These are phyloP conservation scores for Orestias chungarensis DNA, from an alignment of 2,797 vertebrate species.

Conservation along the genomic window DNA sequence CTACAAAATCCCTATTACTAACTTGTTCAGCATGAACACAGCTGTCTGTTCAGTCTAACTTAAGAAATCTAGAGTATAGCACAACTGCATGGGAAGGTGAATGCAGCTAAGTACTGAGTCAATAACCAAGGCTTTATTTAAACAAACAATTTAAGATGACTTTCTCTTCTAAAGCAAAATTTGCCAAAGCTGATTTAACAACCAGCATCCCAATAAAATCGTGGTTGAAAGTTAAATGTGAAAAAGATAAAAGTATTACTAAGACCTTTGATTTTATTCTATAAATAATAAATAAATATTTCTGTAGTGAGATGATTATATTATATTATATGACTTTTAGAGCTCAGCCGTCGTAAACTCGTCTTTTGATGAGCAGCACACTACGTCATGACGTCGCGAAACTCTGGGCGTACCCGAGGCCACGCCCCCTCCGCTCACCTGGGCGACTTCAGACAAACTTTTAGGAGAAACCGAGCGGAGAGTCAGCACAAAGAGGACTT, in stretches of 20 bases:
- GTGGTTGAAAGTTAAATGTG: background rate
- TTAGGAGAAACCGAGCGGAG: background rate
- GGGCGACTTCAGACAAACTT: constrained; percentile 32
- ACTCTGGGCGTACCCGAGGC: constrained; percentile 55
- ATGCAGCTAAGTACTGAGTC: background rate
- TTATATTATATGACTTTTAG: background rate
- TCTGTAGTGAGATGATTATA: background rate
- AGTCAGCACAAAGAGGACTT: background rate
- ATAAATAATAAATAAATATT: background rate
- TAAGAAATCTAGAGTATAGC: background rate
- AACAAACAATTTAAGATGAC: background rate
- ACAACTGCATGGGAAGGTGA: background rate
- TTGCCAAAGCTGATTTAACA: background rate
- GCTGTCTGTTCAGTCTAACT: background rate
- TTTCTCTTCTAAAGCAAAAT: background rate
- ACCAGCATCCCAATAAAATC: background rate
- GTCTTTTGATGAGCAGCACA: background rate
- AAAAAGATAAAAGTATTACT: background rate
- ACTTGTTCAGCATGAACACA: background rate
- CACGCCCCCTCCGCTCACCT: constrained; percentile 55
- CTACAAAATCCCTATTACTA: background rate
- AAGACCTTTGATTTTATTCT: background rate
- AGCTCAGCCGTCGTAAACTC: background rate
- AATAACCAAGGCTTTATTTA: background rate
- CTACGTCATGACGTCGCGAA: constrained; percentile 64